Evolutionary conservation across 2,797 vertebrate species (phyloP).

Genomic region (Glyptemys insculpta): DNA sequence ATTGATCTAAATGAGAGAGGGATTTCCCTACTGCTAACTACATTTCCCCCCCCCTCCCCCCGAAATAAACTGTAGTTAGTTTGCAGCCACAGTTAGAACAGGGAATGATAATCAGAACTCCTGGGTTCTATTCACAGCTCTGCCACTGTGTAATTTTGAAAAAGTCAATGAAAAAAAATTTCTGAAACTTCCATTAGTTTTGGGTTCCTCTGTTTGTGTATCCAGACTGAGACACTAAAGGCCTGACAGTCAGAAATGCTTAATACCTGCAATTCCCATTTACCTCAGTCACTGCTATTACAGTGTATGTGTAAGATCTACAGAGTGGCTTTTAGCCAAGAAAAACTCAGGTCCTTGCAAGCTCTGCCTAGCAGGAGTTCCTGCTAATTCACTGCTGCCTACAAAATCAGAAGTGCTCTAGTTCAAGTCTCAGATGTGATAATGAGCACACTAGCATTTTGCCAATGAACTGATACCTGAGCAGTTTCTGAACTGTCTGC

Average conservation of each 20-base stretch:
- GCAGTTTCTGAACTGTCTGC: not conserved
- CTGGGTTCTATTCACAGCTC: not conserved
- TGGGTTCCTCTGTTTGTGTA: not conserved
- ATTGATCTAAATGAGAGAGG: not conserved
- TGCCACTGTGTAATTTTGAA: not conserved
- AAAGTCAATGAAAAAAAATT: not conserved
- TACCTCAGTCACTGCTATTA: not conserved
- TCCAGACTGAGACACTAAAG: not conserved
- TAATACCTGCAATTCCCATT: not conserved
- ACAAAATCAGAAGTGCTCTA: not conserved
- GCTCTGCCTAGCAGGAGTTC: not conserved
- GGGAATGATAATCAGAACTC: not conserved
- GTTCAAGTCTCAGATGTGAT: not conserved
- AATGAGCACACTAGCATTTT: not conserved
- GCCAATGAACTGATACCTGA: not conserved
- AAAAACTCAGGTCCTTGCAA: not conserved
- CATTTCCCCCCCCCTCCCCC: too few species aligned
- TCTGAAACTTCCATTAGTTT: not conserved
- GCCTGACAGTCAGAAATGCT: not conserved
- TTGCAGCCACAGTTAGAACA: not conserved
- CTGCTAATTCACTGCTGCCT: not conserved
- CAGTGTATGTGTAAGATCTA: not conserved
- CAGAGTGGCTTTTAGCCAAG: not conserved
- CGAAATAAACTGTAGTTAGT: not conserved
- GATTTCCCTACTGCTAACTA: not conserved